A percentile compares a stretch with the other conserved stretches of the same genome.
Conservation (phyloP, 2,888 invertebrate species). For the Galeopsomyia nigrocyanea region DNA sequence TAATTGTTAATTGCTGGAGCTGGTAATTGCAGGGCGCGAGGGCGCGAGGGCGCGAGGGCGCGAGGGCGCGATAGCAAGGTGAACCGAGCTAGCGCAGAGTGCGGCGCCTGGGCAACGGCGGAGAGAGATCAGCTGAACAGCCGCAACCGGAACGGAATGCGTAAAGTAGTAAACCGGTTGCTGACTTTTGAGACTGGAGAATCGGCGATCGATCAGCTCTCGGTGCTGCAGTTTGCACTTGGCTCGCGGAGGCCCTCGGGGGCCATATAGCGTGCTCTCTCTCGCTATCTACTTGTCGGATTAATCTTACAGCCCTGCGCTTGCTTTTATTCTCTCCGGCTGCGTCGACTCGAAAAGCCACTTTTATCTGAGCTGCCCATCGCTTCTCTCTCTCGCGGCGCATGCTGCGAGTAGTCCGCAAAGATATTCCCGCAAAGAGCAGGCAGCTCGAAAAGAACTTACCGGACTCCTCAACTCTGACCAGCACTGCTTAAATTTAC, state of each 20-base stretch:
- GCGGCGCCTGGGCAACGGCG: no score
- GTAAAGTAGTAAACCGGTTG: slow-evolving; percentile 36
- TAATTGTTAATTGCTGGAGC: no score
- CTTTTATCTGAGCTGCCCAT: no score
- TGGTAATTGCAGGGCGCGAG: no score
- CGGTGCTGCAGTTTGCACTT: background rate
- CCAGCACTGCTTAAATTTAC: no score
- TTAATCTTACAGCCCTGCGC: slow-evolving; percentile 40
- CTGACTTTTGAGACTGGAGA: slow-evolving; percentile 28
- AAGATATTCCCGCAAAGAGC: no score
- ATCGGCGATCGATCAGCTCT: slow-evolving; percentile 38
- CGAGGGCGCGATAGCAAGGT: no score
- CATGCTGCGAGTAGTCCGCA: no score
- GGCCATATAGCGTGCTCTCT: background rate
- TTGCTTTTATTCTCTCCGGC: slow-evolving; percentile 35
- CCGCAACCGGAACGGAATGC: slow-evolving; percentile 31
- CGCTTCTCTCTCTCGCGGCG: background rate
- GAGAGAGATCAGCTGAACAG: background rate
- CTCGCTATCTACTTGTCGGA: slow-evolving; percentile 34
- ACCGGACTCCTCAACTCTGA: no score
- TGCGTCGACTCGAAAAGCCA: background rate
- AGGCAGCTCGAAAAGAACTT: no score
- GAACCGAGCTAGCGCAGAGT: no score
- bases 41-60: no score
- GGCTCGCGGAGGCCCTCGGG: background rate